A percentile compares a stretch with the other conserved stretches of the same genome.
Conservation (phyloP, 2,797 vertebrate genomes). For the Hozukius guyotensis region DNA sequence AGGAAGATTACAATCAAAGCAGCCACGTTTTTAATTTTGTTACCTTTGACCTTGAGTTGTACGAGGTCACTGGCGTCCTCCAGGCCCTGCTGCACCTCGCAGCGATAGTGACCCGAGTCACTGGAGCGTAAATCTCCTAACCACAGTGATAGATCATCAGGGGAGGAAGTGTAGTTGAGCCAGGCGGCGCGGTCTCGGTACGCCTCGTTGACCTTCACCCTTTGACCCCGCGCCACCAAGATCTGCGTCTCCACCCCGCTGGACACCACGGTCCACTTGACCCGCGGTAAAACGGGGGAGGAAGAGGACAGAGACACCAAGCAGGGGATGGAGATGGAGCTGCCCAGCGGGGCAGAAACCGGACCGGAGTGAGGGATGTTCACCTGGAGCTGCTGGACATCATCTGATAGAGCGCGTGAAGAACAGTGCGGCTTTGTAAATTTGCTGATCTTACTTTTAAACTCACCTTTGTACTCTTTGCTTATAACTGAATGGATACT, state of each 20-base stretch:
- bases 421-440: background rate
- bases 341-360: slow-evolving; percentile 83
- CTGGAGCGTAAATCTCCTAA: slow-evolving; percentile 88
- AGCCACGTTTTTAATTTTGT: background rate
- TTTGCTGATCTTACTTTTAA: background rate
- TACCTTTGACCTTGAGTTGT: slow-evolving; percentile 93
- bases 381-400: slow-evolving; percentile 83
- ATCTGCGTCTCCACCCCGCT: slow-evolving; percentile 89
- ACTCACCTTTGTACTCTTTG: background rate
- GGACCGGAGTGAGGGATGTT: slow-evolving; percentile 81
- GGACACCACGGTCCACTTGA: slow-evolving; percentile 93
- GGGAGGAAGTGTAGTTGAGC: slow-evolving; percentile 85
- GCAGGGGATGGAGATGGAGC: slow-evolving; percentile 90
- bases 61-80: slow-evolving; percentile 90
- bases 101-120: slow-evolving; percentile 94
- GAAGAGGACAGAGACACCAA: slow-evolving; percentile 83
- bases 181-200: slow-evolving; percentile 87
- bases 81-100: slow-evolving; percentile 93
- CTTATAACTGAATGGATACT: background rate
- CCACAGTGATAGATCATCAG: slow-evolving; percentile 87
- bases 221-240: slow-evolving; percentile 89
- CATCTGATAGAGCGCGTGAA: slow-evolving; percentile 75
- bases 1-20: background rate
- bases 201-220: slow-evolving; percentile 90
- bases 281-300: slow-evolving; percentile 79